Evolutionary conservation across 2,888 invertebrate species (phyloP), one percentile per base, ranked within the genome.

Genomic region (Aradus depressus): DNA sequence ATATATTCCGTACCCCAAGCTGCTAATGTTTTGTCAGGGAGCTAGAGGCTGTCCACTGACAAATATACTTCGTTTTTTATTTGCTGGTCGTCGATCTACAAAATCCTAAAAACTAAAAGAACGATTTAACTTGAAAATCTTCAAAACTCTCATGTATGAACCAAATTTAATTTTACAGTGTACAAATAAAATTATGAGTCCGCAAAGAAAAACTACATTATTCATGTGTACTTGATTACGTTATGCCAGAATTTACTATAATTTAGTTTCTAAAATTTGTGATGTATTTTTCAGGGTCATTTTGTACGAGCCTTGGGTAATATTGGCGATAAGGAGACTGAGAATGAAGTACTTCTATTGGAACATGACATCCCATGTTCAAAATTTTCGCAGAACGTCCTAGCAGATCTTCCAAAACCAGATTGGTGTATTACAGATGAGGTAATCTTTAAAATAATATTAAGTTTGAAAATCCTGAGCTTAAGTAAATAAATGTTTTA

Each of bases 331-430:
- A 90, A 90, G 64, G 80, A 84, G 12, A 93, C 97, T 0, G 98
- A 98, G 70, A 98, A 97, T 66, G 95, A 96, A 69, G 96, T 92
- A 6, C 78, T 98, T 34, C 72, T 98, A 2, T 67, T 97, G 54
- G 97, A 98, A 64, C 95, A 98, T 65, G 97, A 97, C 68, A 86
- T 98, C 2, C 97, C 96, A 0, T 95, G 97, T 65, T 86, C 87
- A 59, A 80, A 87, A 59, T 98, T 98, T 70, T 92, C 95, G 1
- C 89, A 93, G 61, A 84, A 88, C 26, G 98, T 98, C 14, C 76
- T 95, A 1, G 81, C 81, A 50, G 97, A 90, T 65, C 72, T 98
- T 38, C 98, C 98, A 1, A 76, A 81, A 57, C 66, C 88, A 62
- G 90, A 93, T 22, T 96, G 95, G 93, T 68, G 73, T 21, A 92